Percentiles rank a stretch among this genome's conserved stretches.
These are phyloP conservation scores for Pararge aegeria DNA, from an alignment of 1,140 invertebrate species.

Conservation along the genomic window DNA sequence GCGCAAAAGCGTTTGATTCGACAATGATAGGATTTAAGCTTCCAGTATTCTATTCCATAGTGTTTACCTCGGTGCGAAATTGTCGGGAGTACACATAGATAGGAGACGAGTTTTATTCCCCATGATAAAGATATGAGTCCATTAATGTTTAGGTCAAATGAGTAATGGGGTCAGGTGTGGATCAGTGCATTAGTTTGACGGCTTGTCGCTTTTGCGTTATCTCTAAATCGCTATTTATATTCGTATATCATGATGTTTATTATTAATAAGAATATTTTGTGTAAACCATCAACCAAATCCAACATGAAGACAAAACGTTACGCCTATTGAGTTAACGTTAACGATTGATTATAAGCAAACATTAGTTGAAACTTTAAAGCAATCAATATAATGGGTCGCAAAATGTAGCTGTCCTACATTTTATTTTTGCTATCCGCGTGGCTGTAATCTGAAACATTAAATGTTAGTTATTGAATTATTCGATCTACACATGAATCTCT, in stretches of 20 bases:
- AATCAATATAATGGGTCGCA: too few species aligned
- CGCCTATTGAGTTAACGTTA: background rate
- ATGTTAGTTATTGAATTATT: background rate
- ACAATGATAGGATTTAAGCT: conserved; percentile 13
- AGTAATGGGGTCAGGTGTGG: conserved; percentile 10
- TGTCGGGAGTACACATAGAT: conserved; percentile 7
- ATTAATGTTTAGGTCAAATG: background rate
- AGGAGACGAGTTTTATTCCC: conserved; percentile 11
- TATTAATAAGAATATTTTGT: background rate
- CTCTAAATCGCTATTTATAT: conserved; percentile 31
- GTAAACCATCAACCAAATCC: background rate
- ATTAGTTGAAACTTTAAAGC: too few species aligned
- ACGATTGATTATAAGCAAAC: background rate
- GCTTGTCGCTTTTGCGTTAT: conserved; percentile 34
- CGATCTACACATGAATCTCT: background rate
- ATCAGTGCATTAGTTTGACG: conserved; percentile 13
- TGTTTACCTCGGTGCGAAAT: background rate
- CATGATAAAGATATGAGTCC: conserved; percentile 12
- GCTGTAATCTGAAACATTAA: background rate
- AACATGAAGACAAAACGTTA: background rate
- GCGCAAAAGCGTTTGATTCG: conserved; percentile 26
- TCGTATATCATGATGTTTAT: conserved; percentile 14
- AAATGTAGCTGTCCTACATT: too few species aligned
- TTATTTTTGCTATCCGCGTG: background rate
- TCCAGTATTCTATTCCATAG: conserved; percentile 19